Evolutionary conservation across 64 coral and sea anemone species (phyloP).

Genomic region (Stylophora pistillata): DNA sequence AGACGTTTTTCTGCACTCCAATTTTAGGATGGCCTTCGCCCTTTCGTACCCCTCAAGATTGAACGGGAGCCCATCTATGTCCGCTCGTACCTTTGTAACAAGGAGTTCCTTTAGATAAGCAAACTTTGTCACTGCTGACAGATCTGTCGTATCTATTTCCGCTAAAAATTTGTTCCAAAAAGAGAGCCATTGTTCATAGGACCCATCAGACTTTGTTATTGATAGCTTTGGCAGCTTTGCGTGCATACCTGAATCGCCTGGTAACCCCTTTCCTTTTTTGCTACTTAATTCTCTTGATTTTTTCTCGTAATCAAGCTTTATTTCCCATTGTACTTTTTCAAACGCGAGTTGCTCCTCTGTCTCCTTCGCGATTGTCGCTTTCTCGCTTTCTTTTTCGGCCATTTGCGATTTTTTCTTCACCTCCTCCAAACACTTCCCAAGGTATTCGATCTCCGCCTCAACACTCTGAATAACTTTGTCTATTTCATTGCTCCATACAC

Average conservation of each 20-base stretch:
- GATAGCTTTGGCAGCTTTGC: conserved; percentile 45
- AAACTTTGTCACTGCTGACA: conserved; percentile 51
- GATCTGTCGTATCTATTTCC: conserved; percentile 22
- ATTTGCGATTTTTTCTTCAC: background rate
- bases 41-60: conserved; percentile 43
- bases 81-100: conserved; percentile 30
- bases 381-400: background rate
- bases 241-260: background rate
- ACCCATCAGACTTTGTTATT: conserved; percentile 27
- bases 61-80: conserved; percentile 58
- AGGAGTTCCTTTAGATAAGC: conserved; percentile 60
- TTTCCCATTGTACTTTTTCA: too few species aligned
- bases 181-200: conserved; percentile 22
- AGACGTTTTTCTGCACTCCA: conserved; percentile 46
- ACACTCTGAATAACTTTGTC: background rate
- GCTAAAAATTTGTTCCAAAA: conserved; percentile 45
- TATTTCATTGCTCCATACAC: background rate
- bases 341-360: background rate
- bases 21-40: conserved; percentile 29
- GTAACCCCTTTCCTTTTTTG: conserved; percentile 9
- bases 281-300: background rate
- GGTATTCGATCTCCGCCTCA: background rate
- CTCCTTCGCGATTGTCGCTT: background rate
- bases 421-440: background rate
- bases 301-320: too few species aligned